A percentile compares a stretch with the other conserved stretches of the same genome.
These are phyloP conservation scores for Benthosema pterotum DNA, from an alignment of 2,797 vertebrate genomes.

Conservation along the genomic window DNA sequence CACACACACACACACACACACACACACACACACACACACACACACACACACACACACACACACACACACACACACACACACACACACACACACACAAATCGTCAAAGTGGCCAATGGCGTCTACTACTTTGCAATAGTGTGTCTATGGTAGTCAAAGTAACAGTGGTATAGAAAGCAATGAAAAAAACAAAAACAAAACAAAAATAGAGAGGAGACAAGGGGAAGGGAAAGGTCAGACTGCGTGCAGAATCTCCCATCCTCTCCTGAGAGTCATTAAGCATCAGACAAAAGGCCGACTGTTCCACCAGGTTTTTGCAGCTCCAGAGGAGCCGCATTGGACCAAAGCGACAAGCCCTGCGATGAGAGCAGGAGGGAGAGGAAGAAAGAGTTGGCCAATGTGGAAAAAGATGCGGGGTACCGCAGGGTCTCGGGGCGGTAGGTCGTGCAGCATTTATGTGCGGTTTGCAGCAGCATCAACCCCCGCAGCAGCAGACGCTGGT, in stretches of 20 bases:
- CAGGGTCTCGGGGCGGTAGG: slow-evolving; percentile 10
- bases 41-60: too few relatives aligned
- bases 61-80: too few relatives aligned
- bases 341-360: slow-evolving; percentile 28
- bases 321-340: slow-evolving; percentile 32
- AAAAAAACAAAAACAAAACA: slow-evolving; percentile 1
- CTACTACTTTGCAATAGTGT: too few relatives aligned
- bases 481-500: slow-evolving; percentile 21
- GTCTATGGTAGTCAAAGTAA: not conserved
- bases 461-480: slow-evolving; percentile 39
- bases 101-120: too few relatives aligned
- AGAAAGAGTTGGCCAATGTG: slow-evolving; percentile 14
- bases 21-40: too few relatives aligned
- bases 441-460: slow-evolving; percentile 38
- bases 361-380: slow-evolving; percentile 16
- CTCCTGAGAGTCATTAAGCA: slow-evolving; percentile 62
- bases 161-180: not conserved
- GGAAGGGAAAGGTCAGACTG: slow-evolving; percentile 33
- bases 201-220: not conserved
- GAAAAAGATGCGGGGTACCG: slow-evolving; percentile 10
- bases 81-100: too few relatives aligned
- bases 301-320: slow-evolving; percentile 51
- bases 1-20: too few relatives aligned
- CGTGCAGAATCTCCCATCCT: slow-evolving; percentile 40
- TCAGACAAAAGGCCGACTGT: slow-evolving; percentile 65